phyloP scores from a whole-genome alignment of 2,888 invertebrate species.

The Sclerodermus sp. region DNA sequence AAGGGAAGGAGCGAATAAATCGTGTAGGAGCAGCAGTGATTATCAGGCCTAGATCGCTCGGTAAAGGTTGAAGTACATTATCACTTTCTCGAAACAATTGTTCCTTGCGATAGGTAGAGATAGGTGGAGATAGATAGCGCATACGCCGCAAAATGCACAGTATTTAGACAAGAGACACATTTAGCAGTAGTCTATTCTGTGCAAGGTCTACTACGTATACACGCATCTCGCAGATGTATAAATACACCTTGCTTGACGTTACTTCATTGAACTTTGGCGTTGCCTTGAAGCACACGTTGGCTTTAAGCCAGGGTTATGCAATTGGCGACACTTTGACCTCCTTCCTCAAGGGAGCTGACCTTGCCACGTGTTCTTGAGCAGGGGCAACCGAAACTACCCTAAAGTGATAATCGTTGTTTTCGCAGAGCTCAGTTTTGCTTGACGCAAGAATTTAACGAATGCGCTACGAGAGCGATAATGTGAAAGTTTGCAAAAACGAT shows the following conservation, averaged over 20 bases:
- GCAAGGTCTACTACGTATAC: constrained; percentile 42
- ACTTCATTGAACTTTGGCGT: constrained; percentile 57
- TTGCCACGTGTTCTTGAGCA: constrained; percentile 44
- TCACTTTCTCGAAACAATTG: too few relatives aligned
- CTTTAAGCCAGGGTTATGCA: constrained; percentile 52
- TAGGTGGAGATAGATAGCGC: too few relatives aligned
- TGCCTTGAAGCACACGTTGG: constrained; percentile 40
- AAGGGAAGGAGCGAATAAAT: too few relatives aligned
- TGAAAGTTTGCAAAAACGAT: too few relatives aligned
- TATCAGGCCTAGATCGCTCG: too few relatives aligned
- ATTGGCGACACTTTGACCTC: constrained; percentile 50
- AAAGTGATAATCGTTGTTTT: neutral
- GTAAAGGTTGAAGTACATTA: too few relatives aligned
- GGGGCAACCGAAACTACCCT: constrained; percentile 23
- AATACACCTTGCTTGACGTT: constrained; percentile 47
- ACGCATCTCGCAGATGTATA: constrained; percentile 42
- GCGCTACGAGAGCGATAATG: too few relatives aligned
- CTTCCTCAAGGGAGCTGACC: constrained; percentile 46
- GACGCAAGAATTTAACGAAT: too few relatives aligned
- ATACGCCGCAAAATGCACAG: too few relatives aligned
- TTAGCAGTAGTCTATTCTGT: constrained; percentile 47
- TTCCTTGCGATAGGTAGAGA: too few relatives aligned
- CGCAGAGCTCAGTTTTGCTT: too few relatives aligned
- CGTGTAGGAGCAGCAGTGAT: too few relatives aligned
- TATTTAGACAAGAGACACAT: constrained; percentile 22